Evolutionary conservation across 2,888 invertebrate species (phyloP).

Genomic region (Allacma fusca): DNA sequence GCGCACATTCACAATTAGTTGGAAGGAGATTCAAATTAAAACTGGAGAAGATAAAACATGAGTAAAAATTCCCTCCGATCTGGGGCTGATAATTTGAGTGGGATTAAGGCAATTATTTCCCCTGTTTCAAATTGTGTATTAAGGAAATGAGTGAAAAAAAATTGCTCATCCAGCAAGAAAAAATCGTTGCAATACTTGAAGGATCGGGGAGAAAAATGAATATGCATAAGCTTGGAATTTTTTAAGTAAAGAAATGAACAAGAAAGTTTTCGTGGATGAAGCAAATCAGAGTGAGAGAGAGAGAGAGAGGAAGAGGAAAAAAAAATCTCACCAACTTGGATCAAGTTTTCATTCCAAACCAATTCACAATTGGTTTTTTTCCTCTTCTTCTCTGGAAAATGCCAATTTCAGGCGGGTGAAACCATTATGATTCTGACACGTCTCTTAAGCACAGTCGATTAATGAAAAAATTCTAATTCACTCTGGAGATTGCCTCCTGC

Average conservation of each 20-base stretch:
- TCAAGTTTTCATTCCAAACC: slow-evolving; percentile 49
- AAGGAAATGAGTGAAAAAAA: slow-evolving; percentile 35
- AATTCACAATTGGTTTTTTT: slow-evolving; percentile 49
- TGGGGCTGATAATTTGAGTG: slow-evolving; percentile 31
- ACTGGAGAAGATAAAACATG: background rate
- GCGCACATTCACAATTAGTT: background rate
- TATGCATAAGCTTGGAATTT: background rate
- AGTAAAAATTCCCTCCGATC: slow-evolving; percentile 18
- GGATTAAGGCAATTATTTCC: slow-evolving; percentile 44
- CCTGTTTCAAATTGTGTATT: slow-evolving; percentile 25
- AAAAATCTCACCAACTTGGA: slow-evolving; percentile 36
- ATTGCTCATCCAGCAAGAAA: slow-evolving; percentile 16
- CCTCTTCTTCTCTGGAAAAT: slow-evolving; percentile 35
- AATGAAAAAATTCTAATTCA: slow-evolving; percentile 51
- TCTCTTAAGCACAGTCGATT: slow-evolving; percentile 48
- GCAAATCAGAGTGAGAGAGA: background rate
- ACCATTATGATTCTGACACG: slow-evolving; percentile 50
- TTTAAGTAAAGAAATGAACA: background rate
- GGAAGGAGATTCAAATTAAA: background rate
- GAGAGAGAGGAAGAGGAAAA: slow-evolving; percentile 11
- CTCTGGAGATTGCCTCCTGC: slow-evolving; percentile 41
- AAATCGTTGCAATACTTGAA: background rate
- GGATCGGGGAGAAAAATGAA: background rate
- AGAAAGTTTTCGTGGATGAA: background rate
- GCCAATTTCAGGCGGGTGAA: slow-evolving; percentile 44